Evolutionary conservation across 2,797 vertebrate genomes (phyloP), one percentile per base, ranked within the genome.

Genomic region (Rousettus madagascariensis): DNA sequence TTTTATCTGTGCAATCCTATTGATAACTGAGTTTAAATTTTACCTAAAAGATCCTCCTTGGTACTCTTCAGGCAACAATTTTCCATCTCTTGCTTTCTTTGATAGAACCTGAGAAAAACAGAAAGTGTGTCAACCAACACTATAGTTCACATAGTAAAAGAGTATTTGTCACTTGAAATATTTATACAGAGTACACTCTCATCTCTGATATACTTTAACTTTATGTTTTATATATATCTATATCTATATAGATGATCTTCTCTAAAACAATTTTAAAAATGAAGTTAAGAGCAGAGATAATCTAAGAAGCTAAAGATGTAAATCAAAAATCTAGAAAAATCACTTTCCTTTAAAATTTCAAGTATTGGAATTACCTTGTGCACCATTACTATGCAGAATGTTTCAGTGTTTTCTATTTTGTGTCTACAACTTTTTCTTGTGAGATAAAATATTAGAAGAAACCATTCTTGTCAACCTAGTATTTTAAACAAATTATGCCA

Each of bases 11-110:
- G n/a, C 94, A 90, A 94, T 19, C 0, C 5, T 95, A 30, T 11
- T 55, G 19, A n/a, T 86, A 51, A 95, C 19, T 91, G 63, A 86
- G 43, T 87, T 92, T 92, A 20, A 75, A 59, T 53, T 83, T 98
- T 99, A 99, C 99, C 99, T 99, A 98, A 99, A 99, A 72, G 99
- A 99, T 92, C 99, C 99, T 93, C 99, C 99, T 97, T 99, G 99
- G 97, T 99, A 99, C 96, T 99, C 99, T 97, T 99, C 99, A 7
- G 99, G 99, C 93, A 99, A 98, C 85, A 99, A 98, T 96, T 99
- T 99, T 91, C 99, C 99, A 97, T 99, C 99, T 98, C 99, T 98
- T 88, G 99, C 99, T 97, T 99, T 99, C 97, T 99, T 99, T 66
- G 99, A 99, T 84, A 99, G 95, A 38, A 97, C 98, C 99, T 99